phyloP scores from a whole-genome alignment of 1,140 invertebrate species.

The Drosophila subobscura region DNA sequence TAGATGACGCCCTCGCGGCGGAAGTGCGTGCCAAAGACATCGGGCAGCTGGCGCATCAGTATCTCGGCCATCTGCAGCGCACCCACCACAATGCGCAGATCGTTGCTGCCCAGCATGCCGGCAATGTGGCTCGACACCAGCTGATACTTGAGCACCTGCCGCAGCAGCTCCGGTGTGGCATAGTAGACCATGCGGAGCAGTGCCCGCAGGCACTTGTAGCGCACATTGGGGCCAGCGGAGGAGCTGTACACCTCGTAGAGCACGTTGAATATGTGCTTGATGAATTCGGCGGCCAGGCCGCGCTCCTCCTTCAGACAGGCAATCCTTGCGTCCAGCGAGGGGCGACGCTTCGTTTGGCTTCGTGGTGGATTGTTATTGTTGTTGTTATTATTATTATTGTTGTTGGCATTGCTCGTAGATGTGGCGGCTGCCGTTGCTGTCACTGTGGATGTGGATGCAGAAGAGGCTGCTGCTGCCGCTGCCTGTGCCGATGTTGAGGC shows the following conservation, averaged over 20 bases:
- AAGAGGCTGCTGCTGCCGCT: constrained; percentile 17
- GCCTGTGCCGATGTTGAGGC: constrained; percentile 46
- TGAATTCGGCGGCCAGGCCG: constrained; percentile 90
- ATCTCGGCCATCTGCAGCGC: constrained; percentile 98
- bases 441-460: constrained; percentile 11
- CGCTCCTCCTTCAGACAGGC: constrained; percentile 87
- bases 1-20: constrained; percentile 97
- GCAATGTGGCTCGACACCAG: constrained; percentile 98
- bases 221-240: constrained; percentile 97
- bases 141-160: constrained; percentile 95
- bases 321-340: constrained; percentile 86
- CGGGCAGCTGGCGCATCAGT: constrained; percentile 97
- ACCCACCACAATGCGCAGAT: constrained; percentile 97
- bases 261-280: constrained; percentile 94
- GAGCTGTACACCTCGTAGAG: constrained; percentile 98
- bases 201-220: constrained; percentile 98
- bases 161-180: constrained; percentile 92
- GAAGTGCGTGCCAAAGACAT: constrained; percentile 97
- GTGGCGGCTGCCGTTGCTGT: constrained; percentile 43
- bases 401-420: constrained; percentile 34
- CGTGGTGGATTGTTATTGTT: constrained; percentile 35
- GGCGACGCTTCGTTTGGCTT: constrained; percentile 60
- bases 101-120: constrained; percentile 98
- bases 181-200: constrained; percentile 98
- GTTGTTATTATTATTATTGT: constrained; percentile 48